These are phyloP conservation scores for Drosophila albomicans DNA, from an alignment of 1,140 invertebrate genomes.

Conservation along the genomic window DNA sequence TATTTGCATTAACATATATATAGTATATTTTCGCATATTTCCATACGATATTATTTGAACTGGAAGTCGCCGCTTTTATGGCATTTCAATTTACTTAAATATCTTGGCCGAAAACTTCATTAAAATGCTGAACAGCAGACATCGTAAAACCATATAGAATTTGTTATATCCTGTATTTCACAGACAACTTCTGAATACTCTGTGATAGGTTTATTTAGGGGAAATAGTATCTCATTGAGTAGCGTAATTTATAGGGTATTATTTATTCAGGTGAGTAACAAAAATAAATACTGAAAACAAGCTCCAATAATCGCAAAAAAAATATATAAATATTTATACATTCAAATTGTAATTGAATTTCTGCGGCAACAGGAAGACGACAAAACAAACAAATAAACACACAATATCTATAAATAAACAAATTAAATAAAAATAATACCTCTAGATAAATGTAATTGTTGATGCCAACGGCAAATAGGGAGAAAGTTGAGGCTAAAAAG, in stretches of 20 bases:
- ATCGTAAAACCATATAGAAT: neutral
- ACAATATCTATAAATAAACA: constrained; percentile 25
- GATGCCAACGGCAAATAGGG: constrained; percentile 15
- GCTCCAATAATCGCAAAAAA: constrained; percentile 7
- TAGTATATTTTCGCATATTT: constrained; percentile 40
- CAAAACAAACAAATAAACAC: constrained; percentile 30
- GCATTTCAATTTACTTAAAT: constrained; percentile 25
- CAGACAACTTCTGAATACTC: neutral
- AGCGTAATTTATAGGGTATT: neutral
- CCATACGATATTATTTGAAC: constrained; percentile 21
- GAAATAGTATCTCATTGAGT: too few relatives aligned
- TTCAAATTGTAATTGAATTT: constrained; percentile 64
- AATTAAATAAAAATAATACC: neutral
- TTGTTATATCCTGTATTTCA: constrained; percentile 3
- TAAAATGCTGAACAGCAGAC: constrained; percentile 32
- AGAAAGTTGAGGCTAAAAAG: constrained; percentile 57
- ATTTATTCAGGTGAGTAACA: constrained; percentile 5
- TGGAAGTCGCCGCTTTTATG: constrained; percentile 16
- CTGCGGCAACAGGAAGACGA: constrained; percentile 32
- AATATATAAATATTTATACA: constrained; percentile 64
- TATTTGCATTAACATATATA: constrained; percentile 45
- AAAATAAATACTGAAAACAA: constrained; percentile 8
- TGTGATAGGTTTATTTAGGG: neutral
- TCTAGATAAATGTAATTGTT: constrained; percentile 20
- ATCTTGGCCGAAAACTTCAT: constrained; percentile 26